Conservation (phyloP, 2,113 vertebrate genomes). For the Onychostruthus taczanowskii region DNA sequence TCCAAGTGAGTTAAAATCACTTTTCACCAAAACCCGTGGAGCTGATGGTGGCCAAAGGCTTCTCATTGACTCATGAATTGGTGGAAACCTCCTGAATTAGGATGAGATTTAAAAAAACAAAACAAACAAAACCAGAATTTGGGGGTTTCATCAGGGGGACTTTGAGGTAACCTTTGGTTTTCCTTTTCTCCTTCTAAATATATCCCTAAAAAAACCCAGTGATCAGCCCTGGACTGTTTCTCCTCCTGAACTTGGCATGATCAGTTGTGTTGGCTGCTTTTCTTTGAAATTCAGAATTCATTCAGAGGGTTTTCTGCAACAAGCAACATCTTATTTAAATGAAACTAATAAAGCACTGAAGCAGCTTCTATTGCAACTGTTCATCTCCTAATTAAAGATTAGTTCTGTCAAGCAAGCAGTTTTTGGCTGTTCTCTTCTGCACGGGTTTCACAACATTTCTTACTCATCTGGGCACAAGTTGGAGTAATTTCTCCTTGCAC, state of each 20-base stretch:
- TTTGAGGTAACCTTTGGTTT: neutral
- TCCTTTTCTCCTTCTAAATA: neutral
- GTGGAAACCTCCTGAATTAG: neutral
- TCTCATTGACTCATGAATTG: neutral
- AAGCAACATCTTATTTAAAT: neutral
- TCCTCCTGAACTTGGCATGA: neutral
- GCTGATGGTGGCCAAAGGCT: neutral
- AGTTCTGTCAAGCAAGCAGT: constrained; percentile 55
- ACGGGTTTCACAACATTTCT: constrained; percentile 56
- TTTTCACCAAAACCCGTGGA: neutral
- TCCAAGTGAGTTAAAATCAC: neutral
- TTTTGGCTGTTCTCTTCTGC: constrained; percentile 42
- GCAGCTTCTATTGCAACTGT: constrained; percentile 23
- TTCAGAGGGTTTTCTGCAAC: neutral
- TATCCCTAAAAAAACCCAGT: neutral
- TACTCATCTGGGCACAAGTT: constrained; percentile 48
- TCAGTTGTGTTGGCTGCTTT: neutral
- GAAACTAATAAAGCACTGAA: neutral
- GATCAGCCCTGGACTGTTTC: neutral
- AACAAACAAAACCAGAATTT: neutral
- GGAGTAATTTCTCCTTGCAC: constrained; percentile 8
- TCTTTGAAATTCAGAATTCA: neutral
- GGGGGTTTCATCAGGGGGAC: neutral
- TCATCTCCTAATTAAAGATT: constrained; percentile 55
- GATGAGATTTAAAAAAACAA: neutral